These are phyloP conservation scores for Condylura cristata DNA, from an alignment of 2,113 vertebrate species.

Conservation along the genomic window DNA sequence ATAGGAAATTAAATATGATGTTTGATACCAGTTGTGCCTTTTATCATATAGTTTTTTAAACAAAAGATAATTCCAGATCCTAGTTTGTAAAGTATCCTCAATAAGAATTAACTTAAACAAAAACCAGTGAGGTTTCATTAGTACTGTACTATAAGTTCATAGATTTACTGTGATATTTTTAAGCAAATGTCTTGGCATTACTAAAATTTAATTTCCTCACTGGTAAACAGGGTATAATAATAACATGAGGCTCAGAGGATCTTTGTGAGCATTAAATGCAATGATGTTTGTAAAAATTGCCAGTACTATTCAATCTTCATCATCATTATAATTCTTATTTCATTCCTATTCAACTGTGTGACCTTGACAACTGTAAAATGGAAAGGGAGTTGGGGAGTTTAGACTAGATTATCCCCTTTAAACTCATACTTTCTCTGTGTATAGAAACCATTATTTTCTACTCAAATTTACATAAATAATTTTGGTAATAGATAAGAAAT, in stretches of 20 bases:
- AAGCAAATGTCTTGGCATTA: conserved; percentile 50
- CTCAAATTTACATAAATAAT: conserved; percentile 15
- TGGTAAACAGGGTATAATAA: conserved; percentile 2
- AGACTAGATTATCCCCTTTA: background rate
- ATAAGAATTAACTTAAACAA: conserved; percentile 12
- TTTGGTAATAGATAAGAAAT: background rate
- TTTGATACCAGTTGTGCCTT: background rate
- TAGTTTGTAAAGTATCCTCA: background rate
- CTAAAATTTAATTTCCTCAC: conserved; percentile 40
- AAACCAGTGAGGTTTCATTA: background rate
- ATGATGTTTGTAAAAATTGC: background rate
- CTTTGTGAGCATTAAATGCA: background rate
- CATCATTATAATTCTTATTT: background rate
- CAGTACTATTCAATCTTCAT: background rate
- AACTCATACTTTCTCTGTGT: background rate
- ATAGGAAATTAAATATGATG: background rate
- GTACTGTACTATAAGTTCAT: background rate
- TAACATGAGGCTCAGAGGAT: conserved; percentile 11
- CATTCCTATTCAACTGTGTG: background rate
- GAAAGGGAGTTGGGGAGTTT: background rate
- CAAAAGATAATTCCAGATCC: background rate
- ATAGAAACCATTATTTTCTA: conserved; percentile 3
- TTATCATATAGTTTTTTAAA: background rate
- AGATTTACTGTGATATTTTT: conserved; percentile 34
- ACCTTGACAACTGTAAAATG: background rate